These are phyloP conservation scores for Enteromius trimaculatus DNA, from an alignment of 2,797 vertebrate genomes.

Conservation along the genomic window DNA sequence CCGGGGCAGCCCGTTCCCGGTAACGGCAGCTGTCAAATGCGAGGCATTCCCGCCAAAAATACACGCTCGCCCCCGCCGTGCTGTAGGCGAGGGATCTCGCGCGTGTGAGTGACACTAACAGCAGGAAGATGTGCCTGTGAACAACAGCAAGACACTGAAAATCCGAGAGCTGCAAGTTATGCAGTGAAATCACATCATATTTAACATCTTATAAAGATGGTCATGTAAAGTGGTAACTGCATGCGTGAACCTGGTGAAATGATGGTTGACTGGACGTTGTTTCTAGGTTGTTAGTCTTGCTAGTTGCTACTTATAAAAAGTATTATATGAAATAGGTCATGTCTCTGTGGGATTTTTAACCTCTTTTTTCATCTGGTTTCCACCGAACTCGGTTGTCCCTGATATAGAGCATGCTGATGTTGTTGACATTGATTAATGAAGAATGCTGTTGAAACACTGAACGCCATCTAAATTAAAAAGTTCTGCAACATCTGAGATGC, in stretches of 20 bases:
- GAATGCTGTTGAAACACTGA: neutral
- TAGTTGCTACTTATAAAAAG: neutral
- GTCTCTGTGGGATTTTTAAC: neutral
- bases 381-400: neutral
- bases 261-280: too few relatives aligned
- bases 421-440: neutral
- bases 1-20: conserved; percentile 45
- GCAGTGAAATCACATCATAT: neutral
- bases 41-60: conserved; percentile 53
- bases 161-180: neutral
- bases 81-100: neutral
- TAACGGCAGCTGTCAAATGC: conserved; percentile 35
- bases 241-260: too few relatives aligned
- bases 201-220: neutral
- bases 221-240: too few relatives aligned
- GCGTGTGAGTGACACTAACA: neutral
- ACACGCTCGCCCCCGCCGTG: conserved; percentile 34
- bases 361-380: neutral
- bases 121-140: too few relatives aligned
- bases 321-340: neutral
- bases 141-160: neutral
- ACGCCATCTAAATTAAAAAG: neutral
- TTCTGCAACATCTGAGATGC: neutral
- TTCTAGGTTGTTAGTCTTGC: neutral
- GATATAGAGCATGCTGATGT: neutral